phyloP scores from a whole-genome alignment of 2,888 invertebrate genomes.

The Ectemnius lituratus region DNA sequence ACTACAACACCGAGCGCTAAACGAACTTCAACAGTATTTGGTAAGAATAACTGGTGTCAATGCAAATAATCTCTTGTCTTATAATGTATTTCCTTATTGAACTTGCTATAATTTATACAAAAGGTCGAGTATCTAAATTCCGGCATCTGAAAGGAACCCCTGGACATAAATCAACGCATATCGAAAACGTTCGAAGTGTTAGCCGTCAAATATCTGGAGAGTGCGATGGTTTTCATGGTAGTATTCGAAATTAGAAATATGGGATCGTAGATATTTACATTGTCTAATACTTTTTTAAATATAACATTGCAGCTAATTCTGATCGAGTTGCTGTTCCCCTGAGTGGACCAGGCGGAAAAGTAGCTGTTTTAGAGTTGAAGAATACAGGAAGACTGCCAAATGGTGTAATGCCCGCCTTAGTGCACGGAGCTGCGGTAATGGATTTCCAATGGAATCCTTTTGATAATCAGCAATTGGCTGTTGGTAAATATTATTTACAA shows the following conservation, averaged over 20 bases:
- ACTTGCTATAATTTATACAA: slow-evolving; percentile 42
- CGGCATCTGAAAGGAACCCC: slow-evolving; percentile 94
- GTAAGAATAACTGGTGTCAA: slow-evolving; percentile 75
- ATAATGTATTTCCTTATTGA: slow-evolving; percentile 12
- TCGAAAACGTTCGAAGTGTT: slow-evolving; percentile 94
- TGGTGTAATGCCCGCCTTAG: slow-evolving; percentile 91
- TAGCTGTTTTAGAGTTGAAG: slow-evolving; percentile 90
- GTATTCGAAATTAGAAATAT: slow-evolving; percentile 42
- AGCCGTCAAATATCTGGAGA: slow-evolving; percentile 95
- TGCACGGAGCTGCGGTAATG: slow-evolving; percentile 92
- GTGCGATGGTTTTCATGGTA: slow-evolving; percentile 95
- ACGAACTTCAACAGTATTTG: slow-evolving; percentile 91
- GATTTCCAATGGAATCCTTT: slow-evolving; percentile 98
- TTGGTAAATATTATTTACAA: slow-evolving; percentile 77
- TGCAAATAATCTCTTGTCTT: slow-evolving; percentile 10
- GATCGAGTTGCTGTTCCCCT: slow-evolving; percentile 93
- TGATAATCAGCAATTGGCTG: slow-evolving; percentile 87
- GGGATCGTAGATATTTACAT: neutral
- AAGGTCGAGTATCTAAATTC: slow-evolving; percentile 93
- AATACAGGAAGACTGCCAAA: slow-evolving; percentile 88
- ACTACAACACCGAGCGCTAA: slow-evolving; percentile 84
- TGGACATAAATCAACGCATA: slow-evolving; percentile 93
- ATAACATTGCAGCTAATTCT: slow-evolving; percentile 84
- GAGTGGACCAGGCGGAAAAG: slow-evolving; percentile 93
- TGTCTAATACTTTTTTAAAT: neutral